These are phyloP conservation scores for Drosophila quadrilineata DNA, from an alignment of 1,140 invertebrate genomes.

Conservation along the genomic window DNA sequence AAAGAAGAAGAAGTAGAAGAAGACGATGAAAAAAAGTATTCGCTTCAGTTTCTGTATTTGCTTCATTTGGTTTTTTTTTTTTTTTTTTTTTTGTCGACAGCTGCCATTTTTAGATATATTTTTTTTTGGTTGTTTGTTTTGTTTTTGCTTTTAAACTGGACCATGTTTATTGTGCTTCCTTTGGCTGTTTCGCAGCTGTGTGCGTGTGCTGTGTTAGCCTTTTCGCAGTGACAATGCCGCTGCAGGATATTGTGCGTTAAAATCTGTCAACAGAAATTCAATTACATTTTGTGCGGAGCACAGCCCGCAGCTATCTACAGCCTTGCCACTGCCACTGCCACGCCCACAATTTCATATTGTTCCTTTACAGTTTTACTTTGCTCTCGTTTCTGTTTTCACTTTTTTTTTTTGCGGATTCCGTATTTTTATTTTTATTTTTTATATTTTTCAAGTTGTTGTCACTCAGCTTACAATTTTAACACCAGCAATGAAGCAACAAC, in stretches of 20 bases:
- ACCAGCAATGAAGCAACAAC: neutral
- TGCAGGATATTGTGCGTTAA: constrained; percentile 75
- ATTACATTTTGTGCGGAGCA: constrained; percentile 57
- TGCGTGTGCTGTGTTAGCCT: constrained; percentile 13
- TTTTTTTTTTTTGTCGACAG: neutral
- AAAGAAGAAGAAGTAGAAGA: no score
- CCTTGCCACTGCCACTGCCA: neutral
- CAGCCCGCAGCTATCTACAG: neutral
- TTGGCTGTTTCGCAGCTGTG: neutral
- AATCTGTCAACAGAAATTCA: constrained; percentile 79
- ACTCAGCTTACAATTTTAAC: neutral
- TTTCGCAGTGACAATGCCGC: constrained; percentile 55
- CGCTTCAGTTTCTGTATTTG: no score
- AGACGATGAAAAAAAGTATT: no score
- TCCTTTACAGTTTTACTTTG: neutral
- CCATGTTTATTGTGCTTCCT: constrained; percentile 11
- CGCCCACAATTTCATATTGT: neutral
- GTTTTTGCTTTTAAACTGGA: constrained; percentile 3
- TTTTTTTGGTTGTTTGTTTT: constrained; percentile 7
- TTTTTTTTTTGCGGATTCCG: neutral
- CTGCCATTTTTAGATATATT: neutral
- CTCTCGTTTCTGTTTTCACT: neutral
- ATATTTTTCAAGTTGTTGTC: neutral
- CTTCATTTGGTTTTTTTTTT: constrained; percentile 4
- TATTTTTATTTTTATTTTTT: neutral